A percentile compares a stretch with the other conserved stretches of the same genome.
Conservation (phyloP, 2,888 invertebrate species). For the Xestoiulus laeticollis region DNA sequence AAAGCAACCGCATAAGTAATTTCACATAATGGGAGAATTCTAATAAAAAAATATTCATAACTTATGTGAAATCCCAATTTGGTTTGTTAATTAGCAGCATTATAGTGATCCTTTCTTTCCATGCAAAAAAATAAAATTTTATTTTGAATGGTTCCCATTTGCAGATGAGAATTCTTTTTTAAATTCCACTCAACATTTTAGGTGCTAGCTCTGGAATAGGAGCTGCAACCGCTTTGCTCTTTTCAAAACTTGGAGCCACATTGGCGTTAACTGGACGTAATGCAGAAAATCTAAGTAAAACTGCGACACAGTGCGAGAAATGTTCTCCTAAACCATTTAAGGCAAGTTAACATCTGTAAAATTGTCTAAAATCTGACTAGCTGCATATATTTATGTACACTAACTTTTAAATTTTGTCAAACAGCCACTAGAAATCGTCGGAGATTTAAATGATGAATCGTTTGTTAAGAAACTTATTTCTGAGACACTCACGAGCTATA, state of each 20-base stretch:
- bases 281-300: constrained; percentile 72
- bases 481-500: constrained; percentile 77
- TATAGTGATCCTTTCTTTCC: no score
- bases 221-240: constrained; percentile 79
- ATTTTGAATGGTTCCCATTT: no score
- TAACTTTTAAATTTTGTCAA: not conserved
- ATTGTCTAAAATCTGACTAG: no score
- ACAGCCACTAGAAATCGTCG: constrained; percentile 62
- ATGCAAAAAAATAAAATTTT: no score
- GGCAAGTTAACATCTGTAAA: not conserved
- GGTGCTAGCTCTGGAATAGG: constrained; percentile 90
- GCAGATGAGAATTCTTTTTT: no score
- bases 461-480: constrained; percentile 78
- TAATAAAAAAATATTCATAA: no score
- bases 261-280: constrained; percentile 79
- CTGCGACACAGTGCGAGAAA: constrained; percentile 70
- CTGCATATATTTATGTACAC: not conserved
- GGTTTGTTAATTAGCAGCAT: no score
- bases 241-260: constrained; percentile 78
- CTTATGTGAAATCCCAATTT: no score
- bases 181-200: constrained; percentile 54
- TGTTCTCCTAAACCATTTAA: not conserved
- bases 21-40: no score
- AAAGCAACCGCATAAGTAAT: no score
- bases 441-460: constrained; percentile 70